Evolutionary conservation across 2,113 vertebrate genomes (phyloP), one percentile per base, ranked within the genome.

Genomic region (Sinocyclocheilus anophthalmus): DNA sequence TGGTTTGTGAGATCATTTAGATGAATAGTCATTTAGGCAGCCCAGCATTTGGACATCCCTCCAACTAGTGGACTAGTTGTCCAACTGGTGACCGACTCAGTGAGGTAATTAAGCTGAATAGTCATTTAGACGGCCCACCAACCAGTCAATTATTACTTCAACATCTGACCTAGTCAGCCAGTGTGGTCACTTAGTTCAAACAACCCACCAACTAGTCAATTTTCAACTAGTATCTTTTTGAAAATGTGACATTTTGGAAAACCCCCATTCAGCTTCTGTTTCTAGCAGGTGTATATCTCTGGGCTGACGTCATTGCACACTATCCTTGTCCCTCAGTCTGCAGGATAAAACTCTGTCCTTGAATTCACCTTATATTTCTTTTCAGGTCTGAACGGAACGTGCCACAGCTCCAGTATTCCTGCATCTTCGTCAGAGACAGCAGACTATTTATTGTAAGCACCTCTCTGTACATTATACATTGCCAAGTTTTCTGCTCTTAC

Each of bases 361-460:
- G 53, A 55, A 18, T 87, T 88, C 22, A 83, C 55, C 87, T 16
- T 78, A 13, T 39, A 20, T 72, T 83, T 81, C 67, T 20, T 91
- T 92, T 78, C 88, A 92, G 93, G 90, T 72, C 84, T 92, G 0
- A 98, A 97, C 22, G 97, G 97, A 88, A 93, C 95, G 88, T 98
- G 96, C 94, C 95, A 95, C 93, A 95, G 92, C 86, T 94, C 95
- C 91, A 96, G 93, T 87, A 93, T 95, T 92, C 94, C 96, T 91
- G 94, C 95, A 0, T 96, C 97, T 13, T 95, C 96, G 65, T 96
- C 97, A 16, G 97, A 97, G 90, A 94, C 92, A 59, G 94, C 96
- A 9, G 97, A 98, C 93, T 99, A 98, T 95, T 95, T 97, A 94
- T 93, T 95, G 98, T 99, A 93, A 98, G 98, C 76, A 26, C 14